Evolutionary conservation across 2,113 vertebrate species (phyloP).

Genomic region (Anoplopoma fimbria): DNA sequence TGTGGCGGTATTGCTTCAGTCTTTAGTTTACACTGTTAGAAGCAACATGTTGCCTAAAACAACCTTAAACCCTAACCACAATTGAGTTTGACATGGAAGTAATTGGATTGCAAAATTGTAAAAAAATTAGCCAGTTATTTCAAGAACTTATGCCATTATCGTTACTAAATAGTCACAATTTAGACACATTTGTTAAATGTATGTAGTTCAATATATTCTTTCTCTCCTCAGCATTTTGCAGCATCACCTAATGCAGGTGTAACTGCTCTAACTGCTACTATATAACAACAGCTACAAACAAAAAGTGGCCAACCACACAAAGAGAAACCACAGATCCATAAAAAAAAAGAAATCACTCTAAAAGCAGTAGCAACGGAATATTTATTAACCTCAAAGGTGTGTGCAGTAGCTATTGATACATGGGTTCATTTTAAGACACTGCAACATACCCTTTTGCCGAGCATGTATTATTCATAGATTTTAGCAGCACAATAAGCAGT

Average conservation of each 20-base stretch:
- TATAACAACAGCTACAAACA: constrained; percentile 50
- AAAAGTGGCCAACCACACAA: constrained; percentile 51
- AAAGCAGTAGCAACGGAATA: constrained; percentile 55
- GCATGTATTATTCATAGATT: constrained; percentile 77
- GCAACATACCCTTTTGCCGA: constrained; percentile 48
- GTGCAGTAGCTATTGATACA: constrained; percentile 59
- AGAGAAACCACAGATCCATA: constrained; percentile 64
- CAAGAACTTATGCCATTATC: neutral
- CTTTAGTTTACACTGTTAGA: neutral
- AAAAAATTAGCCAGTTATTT: neutral
- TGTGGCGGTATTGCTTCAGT: neutral
- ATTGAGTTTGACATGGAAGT: neutral
- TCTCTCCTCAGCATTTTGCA: constrained; percentile 32
- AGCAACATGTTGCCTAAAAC: constrained; percentile 1
- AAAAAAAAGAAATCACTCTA: constrained; percentile 53
- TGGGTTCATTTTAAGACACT: constrained; percentile 61
- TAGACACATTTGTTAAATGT: constrained; percentile 14
- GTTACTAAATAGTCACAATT: constrained; percentile 13
- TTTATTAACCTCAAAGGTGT: constrained; percentile 62
- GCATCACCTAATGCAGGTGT: constrained; percentile 22
- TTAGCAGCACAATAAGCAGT: constrained; percentile 74
- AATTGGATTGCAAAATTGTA: neutral
- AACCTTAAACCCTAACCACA: neutral
- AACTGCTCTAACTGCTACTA: constrained; percentile 44
- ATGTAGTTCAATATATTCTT: constrained; percentile 4